A percentile compares a stretch with the other conserved stretches of the same genome.
These are phyloP conservation scores for Sarcophaga carnaria DNA, from an alignment of 2,888 invertebrate species.

Conservation along the genomic window DNA sequence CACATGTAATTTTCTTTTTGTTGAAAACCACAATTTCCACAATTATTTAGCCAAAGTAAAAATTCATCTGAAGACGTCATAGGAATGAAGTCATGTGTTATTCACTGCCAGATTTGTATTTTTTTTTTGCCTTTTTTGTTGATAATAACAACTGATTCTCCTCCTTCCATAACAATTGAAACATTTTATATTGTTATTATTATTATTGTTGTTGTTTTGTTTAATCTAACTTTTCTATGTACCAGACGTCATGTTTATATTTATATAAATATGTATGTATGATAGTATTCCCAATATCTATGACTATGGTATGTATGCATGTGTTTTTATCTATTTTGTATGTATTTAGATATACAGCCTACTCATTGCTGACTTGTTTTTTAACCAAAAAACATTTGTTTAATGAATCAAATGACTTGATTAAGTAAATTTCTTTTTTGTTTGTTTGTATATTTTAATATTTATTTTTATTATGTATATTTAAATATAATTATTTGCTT, in stretches of 20 bases:
- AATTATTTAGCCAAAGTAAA: constrained; percentile 8
- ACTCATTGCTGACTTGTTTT: no score
- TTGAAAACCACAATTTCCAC: background rate
- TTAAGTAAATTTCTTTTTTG: background rate
- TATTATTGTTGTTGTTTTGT: no score
- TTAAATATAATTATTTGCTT: background rate
- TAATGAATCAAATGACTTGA: constrained; percentile 4
- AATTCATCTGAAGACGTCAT: constrained; percentile 50
- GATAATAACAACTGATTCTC: constrained; percentile 5
- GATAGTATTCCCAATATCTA: background rate
- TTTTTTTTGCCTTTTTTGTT: background rate
- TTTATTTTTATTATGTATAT: constrained; percentile 5
- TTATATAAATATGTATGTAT: constrained; percentile 9
- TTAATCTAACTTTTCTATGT: background rate
- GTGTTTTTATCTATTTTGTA: background rate
- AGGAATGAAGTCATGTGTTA: constrained; percentile 47
- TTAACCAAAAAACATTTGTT: constrained; percentile 15
- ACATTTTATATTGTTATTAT: constrained; percentile 9
- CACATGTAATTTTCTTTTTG: constrained; percentile 35
- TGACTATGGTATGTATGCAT: constrained; percentile 29
- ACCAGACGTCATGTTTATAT: constrained; percentile 37
- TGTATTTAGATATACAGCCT: constrained; percentile 9
- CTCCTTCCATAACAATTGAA: constrained; percentile 30
- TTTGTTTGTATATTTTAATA: constrained; percentile 19
- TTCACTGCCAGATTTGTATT: background rate